These are phyloP conservation scores for Taenaris catops DNA, from an alignment of 2,888 invertebrate genomes.

Conservation along the genomic window DNA sequence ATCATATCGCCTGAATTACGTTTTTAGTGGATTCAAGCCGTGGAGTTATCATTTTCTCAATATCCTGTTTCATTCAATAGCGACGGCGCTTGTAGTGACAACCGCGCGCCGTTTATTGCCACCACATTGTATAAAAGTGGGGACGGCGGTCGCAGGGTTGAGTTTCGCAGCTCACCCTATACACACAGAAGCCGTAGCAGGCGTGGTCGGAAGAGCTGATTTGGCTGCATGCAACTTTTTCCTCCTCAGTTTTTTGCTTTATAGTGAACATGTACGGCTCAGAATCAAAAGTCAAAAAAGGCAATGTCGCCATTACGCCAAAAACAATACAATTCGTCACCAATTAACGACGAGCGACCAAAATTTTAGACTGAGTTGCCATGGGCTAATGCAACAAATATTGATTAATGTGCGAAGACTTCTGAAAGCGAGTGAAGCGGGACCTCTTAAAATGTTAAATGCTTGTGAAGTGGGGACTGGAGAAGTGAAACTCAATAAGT, in stretches of 20 bases:
- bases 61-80: slow-evolving; percentile 91
- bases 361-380: slow-evolving; percentile 63
- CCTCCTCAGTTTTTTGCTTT: slow-evolving; percentile 91
- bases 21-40: slow-evolving; percentile 87
- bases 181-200: slow-evolving; percentile 98
- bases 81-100: slow-evolving; percentile 90
- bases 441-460: slow-evolving; percentile 57
- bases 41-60: slow-evolving; percentile 93
- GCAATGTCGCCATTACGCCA: slow-evolving; percentile 52
- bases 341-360: slow-evolving; percentile 46
- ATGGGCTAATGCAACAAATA: slow-evolving; percentile 63
- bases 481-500: slow-evolving; percentile 51
- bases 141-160: slow-evolving; percentile 87
- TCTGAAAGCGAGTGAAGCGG: slow-evolving; percentile 58
- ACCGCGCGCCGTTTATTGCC: slow-evolving; percentile 86
- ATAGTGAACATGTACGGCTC: slow-evolving; percentile 87
- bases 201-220: slow-evolving; percentile 97
- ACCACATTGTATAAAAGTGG: slow-evolving; percentile 80
- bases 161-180: slow-evolving; percentile 97
- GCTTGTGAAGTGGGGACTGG: slow-evolving; percentile 51
- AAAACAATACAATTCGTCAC: slow-evolving; percentile 44
- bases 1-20: slow-evolving; percentile 92
- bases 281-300: slow-evolving; percentile 70
- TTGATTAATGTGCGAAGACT: slow-evolving; percentile 64
- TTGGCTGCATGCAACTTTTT: slow-evolving; percentile 95